Evolutionary conservation across 2,797 vertebrate species (phyloP).

Genomic region (Leptoclinus maculatus): DNA sequence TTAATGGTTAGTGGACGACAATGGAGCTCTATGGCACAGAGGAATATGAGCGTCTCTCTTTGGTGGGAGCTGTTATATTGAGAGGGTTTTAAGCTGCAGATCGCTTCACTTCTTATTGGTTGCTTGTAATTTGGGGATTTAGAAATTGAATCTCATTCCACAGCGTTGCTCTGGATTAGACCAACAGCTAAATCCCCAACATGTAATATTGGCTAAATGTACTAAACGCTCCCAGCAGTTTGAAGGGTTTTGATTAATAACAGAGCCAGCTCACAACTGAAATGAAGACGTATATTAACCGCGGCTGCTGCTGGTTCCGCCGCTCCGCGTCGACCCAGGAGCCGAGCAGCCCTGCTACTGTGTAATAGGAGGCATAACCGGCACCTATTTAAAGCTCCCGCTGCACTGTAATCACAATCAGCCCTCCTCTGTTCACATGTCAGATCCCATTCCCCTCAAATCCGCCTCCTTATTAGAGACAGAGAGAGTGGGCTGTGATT

Average conservation of each 20-base stretch:
- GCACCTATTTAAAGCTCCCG: conserved; percentile 65
- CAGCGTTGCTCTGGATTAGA: conserved; percentile 27
- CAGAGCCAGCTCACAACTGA: conserved; percentile 22
- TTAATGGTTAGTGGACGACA: neutral
- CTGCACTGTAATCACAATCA: conserved; percentile 71
- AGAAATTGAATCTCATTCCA: conserved; percentile 20
- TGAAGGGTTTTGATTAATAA: conserved; percentile 46
- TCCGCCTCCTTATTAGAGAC: conserved; percentile 63
- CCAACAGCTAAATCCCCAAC: conserved; percentile 35
- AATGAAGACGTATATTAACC: conserved; percentile 37
- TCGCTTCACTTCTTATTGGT: conserved; percentile 42
- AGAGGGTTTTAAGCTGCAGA: conserved; percentile 7
- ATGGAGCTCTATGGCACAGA: neutral
- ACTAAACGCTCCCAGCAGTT: conserved; percentile 12
- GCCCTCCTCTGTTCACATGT: conserved; percentile 68
- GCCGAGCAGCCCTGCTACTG: conserved; percentile 28
- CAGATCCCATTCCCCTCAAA: conserved; percentile 70
- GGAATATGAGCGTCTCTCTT: neutral
- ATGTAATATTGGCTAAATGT: conserved; percentile 31
- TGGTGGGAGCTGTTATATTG: neutral
- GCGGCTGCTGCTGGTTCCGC: conserved; percentile 25
- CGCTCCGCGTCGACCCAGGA: conserved; percentile 40
- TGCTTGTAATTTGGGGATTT: conserved; percentile 50
- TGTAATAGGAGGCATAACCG: conserved; percentile 52
- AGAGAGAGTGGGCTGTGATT: conserved; percentile 63